Evolutionary conservation across 2,113 vertebrate genomes (phyloP).

Genomic region (Felis chaus): DNA sequence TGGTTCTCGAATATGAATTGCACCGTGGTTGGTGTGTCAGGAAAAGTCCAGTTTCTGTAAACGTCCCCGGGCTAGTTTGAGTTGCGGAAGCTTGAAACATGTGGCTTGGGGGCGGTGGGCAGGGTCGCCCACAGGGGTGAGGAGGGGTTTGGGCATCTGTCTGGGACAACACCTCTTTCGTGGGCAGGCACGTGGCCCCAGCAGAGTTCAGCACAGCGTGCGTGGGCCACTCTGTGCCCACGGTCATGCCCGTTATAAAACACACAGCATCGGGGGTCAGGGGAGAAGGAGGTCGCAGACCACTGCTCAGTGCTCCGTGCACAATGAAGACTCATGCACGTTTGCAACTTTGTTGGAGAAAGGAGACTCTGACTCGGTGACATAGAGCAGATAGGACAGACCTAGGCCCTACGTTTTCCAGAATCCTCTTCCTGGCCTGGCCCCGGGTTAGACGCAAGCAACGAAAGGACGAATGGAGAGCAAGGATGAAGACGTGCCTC

Average conservation of each 20-base stretch:
- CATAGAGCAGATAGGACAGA: background rate
- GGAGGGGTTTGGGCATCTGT: background rate
- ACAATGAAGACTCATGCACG: background rate
- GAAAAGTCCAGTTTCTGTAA: background rate
- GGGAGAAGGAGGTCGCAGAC: background rate
- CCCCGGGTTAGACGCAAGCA: background rate
- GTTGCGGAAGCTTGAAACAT: background rate
- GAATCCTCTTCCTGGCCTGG: background rate
- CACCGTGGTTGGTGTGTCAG: background rate
- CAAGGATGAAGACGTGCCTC: background rate
- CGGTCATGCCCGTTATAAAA: background rate
- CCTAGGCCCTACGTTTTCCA: too few relatives aligned
- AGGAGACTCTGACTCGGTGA: background rate
- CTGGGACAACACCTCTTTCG: background rate
- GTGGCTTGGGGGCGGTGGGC: background rate
- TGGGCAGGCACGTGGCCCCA: background rate
- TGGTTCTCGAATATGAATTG: background rate
- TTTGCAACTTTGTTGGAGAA: background rate
- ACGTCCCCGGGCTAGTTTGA: background rate
- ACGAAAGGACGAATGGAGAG: background rate
- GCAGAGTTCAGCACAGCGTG: background rate
- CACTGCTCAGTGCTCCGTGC: background rate
- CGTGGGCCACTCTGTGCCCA: background rate
- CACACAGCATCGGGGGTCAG: accelerated
- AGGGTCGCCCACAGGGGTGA: background rate